Evolutionary conservation across 2,888 invertebrate genomes (phyloP).

Genomic region (Meteorus cinctellus): DNA sequence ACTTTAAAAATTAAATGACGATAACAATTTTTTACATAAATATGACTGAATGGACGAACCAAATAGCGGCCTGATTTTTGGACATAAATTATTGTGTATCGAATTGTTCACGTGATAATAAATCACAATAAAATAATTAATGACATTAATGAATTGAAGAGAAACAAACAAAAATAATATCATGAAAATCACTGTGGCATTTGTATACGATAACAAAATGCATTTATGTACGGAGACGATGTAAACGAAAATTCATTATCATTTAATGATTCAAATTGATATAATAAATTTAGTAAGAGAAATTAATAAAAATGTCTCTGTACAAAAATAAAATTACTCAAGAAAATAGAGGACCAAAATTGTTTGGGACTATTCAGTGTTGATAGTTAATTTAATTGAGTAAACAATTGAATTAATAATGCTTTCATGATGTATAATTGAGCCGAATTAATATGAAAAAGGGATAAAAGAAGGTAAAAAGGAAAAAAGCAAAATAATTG

Average conservation of each 20-base stretch:
- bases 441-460: not conserved
- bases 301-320: not conserved
- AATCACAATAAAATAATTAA: not conserved
- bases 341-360: conserved; percentile 12
- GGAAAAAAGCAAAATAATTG: not conserved
- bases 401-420: not conserved
- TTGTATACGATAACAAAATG: too few species aligned
- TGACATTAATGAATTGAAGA: not conserved
- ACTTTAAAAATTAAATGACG: not conserved
- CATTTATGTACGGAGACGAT: too few species aligned
- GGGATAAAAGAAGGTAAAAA: not conserved
- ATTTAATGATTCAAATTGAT: not conserved
- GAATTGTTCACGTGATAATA: not conserved
- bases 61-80: not conserved
- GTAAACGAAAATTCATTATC: too few species aligned
- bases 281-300: not conserved
- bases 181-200: too few species aligned
- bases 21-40: not conserved
- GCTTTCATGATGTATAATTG: not conserved
- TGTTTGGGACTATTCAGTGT: not conserved
- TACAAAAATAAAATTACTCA: not conserved
- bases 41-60: not conserved
- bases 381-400: not conserved
- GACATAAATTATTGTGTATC: not conserved
- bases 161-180: not conserved